These are phyloP conservation scores for Sthenelais limicola DNA, from an alignment of 2,888 invertebrate genomes.

Conservation along the genomic window DNA sequence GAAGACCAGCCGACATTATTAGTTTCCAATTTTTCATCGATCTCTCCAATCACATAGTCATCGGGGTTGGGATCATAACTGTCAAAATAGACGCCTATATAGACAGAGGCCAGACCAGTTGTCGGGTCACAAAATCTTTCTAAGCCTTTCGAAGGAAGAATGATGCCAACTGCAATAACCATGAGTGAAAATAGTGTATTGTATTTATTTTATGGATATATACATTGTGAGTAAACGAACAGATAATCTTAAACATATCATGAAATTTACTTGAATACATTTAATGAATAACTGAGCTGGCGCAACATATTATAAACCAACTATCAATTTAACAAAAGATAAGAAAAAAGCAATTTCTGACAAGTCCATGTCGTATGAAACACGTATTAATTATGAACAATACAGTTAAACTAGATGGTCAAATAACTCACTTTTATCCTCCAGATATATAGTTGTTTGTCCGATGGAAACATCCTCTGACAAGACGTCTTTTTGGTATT, in stretches of 20 bases:
- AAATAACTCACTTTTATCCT: conserved; percentile 4
- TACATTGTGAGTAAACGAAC: too few species aligned
- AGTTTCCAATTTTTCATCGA: neutral
- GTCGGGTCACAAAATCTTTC: conserved; percentile 16
- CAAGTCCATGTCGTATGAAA: too few species aligned
- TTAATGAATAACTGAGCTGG: too few species aligned
- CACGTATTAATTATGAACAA: too few species aligned
- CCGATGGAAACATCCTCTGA: neutral
- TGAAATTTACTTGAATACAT: too few species aligned
- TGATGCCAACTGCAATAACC: neutral
- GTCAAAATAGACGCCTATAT: conserved; percentile 9
- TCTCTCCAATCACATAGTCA: conserved; percentile 1
- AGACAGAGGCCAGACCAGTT: conserved; percentile 20
- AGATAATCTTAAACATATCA: too few species aligned
- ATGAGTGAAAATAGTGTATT: too few species aligned
- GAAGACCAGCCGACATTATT: conserved; percentile 13
- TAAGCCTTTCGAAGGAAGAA: conserved; percentile 9
- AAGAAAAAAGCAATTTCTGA: too few species aligned
- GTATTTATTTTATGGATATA: too few species aligned
- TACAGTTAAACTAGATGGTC: too few species aligned
- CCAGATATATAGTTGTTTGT: neutral
- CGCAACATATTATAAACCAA: too few species aligned
- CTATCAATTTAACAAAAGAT: too few species aligned
- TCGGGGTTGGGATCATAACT: conserved; percentile 26
- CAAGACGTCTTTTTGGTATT: neutral